Percentiles rank a stretch among this genome's conserved stretches.
These are phyloP conservation scores for Dermatophagoides farinae DNA, from an alignment of 1,140 invertebrate species.

Conservation along the genomic window DNA sequence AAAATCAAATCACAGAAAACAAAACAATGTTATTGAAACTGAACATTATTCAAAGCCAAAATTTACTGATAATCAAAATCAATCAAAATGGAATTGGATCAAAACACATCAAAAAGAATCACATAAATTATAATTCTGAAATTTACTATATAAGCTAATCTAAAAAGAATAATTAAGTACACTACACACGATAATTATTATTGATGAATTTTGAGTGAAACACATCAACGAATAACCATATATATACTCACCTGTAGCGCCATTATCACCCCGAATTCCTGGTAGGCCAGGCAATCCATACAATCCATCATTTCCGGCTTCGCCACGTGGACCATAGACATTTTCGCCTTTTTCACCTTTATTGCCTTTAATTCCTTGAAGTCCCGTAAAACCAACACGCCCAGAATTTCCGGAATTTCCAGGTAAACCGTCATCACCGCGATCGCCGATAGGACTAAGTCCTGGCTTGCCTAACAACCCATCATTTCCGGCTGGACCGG, in stretches of 20 bases:
- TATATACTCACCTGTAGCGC: not conserved
- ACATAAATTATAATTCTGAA: too few species aligned
- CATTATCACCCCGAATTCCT: not conserved
- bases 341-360: not conserved
- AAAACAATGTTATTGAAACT: too few species aligned
- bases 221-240: not conserved
- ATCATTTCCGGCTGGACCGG: not conserved
- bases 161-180: too few species aligned
- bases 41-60: too few species aligned
- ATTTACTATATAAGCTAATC: too few species aligned
- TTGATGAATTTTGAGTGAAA: too few species aligned
- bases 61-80: too few species aligned
- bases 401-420: not conserved
- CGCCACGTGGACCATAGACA: not conserved
- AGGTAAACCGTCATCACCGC: not conserved
- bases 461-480: not conserved
- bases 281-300: conserved; percentile 15
- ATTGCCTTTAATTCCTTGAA: not conserved
- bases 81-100: too few species aligned
- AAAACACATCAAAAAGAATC: too few species aligned
- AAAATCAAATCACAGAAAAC: too few species aligned
- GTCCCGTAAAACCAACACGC: not conserved
- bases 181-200: too few species aligned
- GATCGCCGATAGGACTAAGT: not conserved
- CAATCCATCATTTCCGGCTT: conserved; percentile 12